Evolutionary conservation across 1,140 invertebrate genomes (phyloP), one percentile per base, ranked within the genome.

Genomic region (Drosophila chauvacae): DNA sequence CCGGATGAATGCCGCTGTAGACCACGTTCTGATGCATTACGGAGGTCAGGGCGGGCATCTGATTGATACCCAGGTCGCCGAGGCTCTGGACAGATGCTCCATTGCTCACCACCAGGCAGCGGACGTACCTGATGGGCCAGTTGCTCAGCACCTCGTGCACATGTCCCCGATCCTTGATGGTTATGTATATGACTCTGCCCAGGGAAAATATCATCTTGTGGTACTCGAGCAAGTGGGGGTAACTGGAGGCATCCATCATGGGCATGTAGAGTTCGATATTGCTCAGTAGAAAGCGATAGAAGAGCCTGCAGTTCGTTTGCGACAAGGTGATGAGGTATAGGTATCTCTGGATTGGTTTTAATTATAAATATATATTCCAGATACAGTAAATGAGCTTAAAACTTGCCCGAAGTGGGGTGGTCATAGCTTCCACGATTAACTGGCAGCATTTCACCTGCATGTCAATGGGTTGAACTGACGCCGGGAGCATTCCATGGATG

Each of bases 141-240:
- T 92, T 92, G 48, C 95, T 95, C 2, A 98, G 87, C 7, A 98
- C 94, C 39, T 97, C 95, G 83, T 96, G 97, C 6, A 98, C 93
- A 93, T 99, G 97, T 9, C 97, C 98, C 81, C 96, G 96, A 92
- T 99, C 99, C 92, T 99, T 96, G 55, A 99, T 98, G 20, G 97
- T 98, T 77, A 99, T 97, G 88, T 98, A 99, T n/a, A 99, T 94
- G 13, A 98, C 98, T 50, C 97, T 33, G 7, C 26, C 11, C 0
- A 11, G 3, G 0, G 5, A 11, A 2, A 4, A 20, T 0, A 70
- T 7, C 10, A 61, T 4, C 14, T 63, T 28, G 33, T 42, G 80
- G 9, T 37, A 16, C 7, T 18, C 37, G 26, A 97, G 93, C 16
- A 98, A 97, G 1, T 98, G 97, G 1, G 97, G 98, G 0, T 98